Evolutionary conservation across 2,113 vertebrate species (phyloP).

Genomic region (Aptenodytes forsteri): DNA sequence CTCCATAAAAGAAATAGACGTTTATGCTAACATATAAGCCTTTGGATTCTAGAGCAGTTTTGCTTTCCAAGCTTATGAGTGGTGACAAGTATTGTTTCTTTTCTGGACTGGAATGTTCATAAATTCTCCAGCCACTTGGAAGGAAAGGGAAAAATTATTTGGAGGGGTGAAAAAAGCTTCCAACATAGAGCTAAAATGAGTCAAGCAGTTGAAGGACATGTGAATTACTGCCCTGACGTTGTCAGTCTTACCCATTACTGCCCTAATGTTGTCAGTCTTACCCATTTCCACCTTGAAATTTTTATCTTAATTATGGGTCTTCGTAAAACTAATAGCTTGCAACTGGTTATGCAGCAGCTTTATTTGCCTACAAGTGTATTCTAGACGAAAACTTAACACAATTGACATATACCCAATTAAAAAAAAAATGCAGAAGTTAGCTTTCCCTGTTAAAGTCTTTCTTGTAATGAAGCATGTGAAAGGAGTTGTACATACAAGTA

Average conservation of each 20-base stretch:
- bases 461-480: not conserved
- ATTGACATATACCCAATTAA: not conserved
- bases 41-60: not conserved
- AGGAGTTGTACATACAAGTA: not conserved
- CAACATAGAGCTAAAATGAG: not conserved
- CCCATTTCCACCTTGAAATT: too few species aligned
- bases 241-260: not conserved
- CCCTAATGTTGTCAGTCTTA: not conserved
- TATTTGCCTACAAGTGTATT: not conserved
- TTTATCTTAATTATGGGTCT: not conserved
- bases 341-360: not conserved
- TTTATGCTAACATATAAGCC: not conserved
- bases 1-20: not conserved
- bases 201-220: not conserved
- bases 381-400: not conserved
- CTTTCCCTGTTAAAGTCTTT: not conserved
- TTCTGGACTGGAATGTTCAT: not conserved
- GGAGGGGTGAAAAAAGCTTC: not conserved
- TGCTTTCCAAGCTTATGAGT: not conserved
- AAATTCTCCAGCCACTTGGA: not conserved
- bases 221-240: not conserved
- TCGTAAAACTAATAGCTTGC: not conserved
- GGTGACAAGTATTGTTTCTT: not conserved
- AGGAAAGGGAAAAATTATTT: not conserved
- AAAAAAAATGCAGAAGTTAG: not conserved